Evolutionary conservation across 2,113 vertebrate species (phyloP), one percentile per base, ranked within the genome.

Genomic region (Microcebus tavaratra): DNA sequence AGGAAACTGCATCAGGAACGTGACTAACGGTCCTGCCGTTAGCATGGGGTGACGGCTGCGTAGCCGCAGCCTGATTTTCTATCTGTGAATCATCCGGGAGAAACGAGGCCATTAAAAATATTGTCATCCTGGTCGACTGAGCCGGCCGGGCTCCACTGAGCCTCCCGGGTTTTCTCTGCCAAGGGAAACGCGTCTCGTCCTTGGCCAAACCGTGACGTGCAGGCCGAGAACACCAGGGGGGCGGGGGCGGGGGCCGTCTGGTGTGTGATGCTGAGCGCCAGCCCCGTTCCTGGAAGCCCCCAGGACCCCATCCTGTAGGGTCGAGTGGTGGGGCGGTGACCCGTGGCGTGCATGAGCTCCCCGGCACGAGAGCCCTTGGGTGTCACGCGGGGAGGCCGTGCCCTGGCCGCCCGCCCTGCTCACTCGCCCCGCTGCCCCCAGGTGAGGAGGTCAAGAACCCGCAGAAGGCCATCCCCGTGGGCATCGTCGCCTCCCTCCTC

Each of bases 361-460:
- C 36, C 5, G 65, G 21, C 11, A 15, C 25, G 27, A 2, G 3
- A 18, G 23, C 57, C 67, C 31, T 39, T 1, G 7, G n/a, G 53
- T 6, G 31, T 1, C 21, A 7, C 0, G 0, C 12, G 34, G 42
- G 39, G 5, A 12, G 10, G 3, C 2, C 9, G 31, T 2, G 34
- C 13, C 57, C 42, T n/a, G 14, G 25, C 13, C 1, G 2, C 8
- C 36, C 14, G 0, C 53, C 25, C 29, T 53, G n/a, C 11, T n/a
- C 13, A n/a, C 68, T 80, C 21, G 95, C 83, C 45, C 91, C 95
- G 94, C 88, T 68, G 55, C 5, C 89, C 76, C n/a, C 83, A 99
- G 99, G 99, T 0, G 99, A 99, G 97, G 99, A 99, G 97, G 99
- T 99, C 76, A 99, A 99, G 98, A 99, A 99, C 94, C 99, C 99